Evolutionary conservation across 2,797 vertebrate species (phyloP).

Genomic region (Telmatherina bonti): DNA sequence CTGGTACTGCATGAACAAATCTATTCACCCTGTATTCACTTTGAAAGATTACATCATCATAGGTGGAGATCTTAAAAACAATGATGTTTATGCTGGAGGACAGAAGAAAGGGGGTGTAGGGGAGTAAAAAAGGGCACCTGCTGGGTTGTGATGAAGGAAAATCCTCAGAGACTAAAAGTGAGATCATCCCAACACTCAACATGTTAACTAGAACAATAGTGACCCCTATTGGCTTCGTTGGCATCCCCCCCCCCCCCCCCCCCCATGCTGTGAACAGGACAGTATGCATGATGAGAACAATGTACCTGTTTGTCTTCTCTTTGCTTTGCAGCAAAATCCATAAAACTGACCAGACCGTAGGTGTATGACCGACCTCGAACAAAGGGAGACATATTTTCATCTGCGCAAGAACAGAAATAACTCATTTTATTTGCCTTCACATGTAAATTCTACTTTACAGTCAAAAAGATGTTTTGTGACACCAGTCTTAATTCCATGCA

Average conservation of each 20-base stretch:
- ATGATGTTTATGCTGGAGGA: slow-evolving; percentile 66
- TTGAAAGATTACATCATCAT: slow-evolving; percentile 66
- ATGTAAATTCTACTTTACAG: neutral
- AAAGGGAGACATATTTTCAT: slow-evolving; percentile 19
- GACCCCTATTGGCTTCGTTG: slow-evolving; percentile 67
- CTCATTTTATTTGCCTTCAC: neutral
- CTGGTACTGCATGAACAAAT: neutral
- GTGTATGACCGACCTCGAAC: slow-evolving; percentile 14
- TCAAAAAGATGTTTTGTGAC: slow-evolving; percentile 3
- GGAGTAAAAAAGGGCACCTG: slow-evolving; percentile 73
- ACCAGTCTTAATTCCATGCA: slow-evolving; percentile 34
- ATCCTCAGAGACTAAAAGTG: slow-evolving; percentile 69
- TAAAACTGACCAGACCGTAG: slow-evolving; percentile 34
- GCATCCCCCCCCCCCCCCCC: no score
- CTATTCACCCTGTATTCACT: slow-evolving; percentile 18
- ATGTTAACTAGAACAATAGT: slow-evolving; percentile 69
- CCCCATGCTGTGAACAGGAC: neutral
- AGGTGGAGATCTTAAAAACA: slow-evolving; percentile 33
- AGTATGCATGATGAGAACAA: neutral
- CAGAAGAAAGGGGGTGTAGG: slow-evolving; percentile 53
- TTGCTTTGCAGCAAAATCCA: slow-evolving; percentile 34
- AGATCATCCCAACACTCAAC: slow-evolving; percentile 67
- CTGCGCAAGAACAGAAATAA: slow-evolving; percentile 39
- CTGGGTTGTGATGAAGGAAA: slow-evolving; percentile 69
- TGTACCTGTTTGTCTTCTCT: slow-evolving; percentile 58